phyloP scores from a whole-genome alignment of 2,888 invertebrate species.

The Linnaemya vulpina region DNA sequence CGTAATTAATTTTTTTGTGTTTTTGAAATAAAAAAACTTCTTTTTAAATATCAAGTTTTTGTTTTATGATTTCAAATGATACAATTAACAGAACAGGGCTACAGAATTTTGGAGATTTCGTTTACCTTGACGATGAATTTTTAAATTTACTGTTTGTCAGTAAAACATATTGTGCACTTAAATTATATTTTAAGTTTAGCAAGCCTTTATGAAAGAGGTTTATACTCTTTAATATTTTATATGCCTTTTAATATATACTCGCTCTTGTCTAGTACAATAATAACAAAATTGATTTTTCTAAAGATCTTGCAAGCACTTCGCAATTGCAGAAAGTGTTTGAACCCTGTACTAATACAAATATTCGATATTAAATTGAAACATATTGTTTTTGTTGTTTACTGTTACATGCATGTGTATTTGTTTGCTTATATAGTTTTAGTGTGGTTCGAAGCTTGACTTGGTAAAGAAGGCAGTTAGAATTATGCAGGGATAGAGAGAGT shows the following conservation, averaged over 20 bases:
- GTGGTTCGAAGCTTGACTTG: constrained; percentile 28
- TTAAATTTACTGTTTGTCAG: too few relatives aligned
- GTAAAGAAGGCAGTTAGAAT: background rate
- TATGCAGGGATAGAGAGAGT: too few relatives aligned
- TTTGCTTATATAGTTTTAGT: background rate
- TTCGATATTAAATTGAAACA: constrained; percentile 4
- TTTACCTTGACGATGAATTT: background rate
- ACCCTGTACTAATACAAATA: constrained; percentile 32
- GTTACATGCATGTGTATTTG: constrained; percentile 36
- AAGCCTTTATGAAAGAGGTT: background rate
- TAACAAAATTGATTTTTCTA: background rate
- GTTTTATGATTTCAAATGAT: background rate
- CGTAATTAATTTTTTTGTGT: too few relatives aligned
- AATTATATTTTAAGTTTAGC: background rate
- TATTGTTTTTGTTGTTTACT: constrained; percentile 41
- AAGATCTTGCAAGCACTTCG: background rate
- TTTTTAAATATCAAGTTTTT: too few relatives aligned
- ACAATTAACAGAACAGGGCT: background rate
- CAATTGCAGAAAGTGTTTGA: background rate
- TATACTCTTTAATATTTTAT: background rate
- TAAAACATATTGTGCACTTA: background rate
- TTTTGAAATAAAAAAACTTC: too few relatives aligned
- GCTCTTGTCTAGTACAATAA: background rate
- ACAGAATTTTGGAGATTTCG: background rate
- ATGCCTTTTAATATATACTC: background rate